Evolutionary conservation across 1,140 invertebrate genomes (phyloP), one percentile per base, ranked within the genome.

Genomic region (Steinernema khuongi): DNA sequence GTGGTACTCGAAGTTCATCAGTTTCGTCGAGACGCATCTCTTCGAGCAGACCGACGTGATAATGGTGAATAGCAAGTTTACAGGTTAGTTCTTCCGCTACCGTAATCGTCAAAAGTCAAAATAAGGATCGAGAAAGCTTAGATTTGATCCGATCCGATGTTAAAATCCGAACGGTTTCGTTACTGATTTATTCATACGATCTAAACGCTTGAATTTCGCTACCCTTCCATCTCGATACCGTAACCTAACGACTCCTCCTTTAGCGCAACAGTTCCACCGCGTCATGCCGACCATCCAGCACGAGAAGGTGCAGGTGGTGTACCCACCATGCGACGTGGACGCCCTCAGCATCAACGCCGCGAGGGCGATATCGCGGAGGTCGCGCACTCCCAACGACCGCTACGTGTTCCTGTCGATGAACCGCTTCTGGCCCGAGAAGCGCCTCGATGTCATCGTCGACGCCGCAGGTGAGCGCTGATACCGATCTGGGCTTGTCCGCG

Each of bases 341-440:
- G 79, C 79, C 19, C 31, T 84, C 28, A 76, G 72, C 43, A 73
- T 73, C 32, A 32, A 41, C 4, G 31, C 30, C 14, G 67, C 32
- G 71, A 26, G 32, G 28, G 68, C 81, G 31, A 71, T 81, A 26
- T 80, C 77, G 50, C 76, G 82, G 22, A 76, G 73, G 68, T 19
- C 74, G 1, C 74, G 83, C 1, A 28, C 79, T 17, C 50, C 28
- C 18, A 84, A 84, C 75, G 43, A 73, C 0, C 71, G 68, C 17
- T 84, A 84, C 71, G 70, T 77, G 1, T 84, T 84, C 69, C 72
- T 84, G 17, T 84, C 83, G 43, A 84, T 84, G 81, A 84, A 84
- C 74, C 81, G 83, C 31, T 84, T 84, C 70, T 84, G 83, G 83
- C 83, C 83, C 17, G 83, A 84, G 70, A 84, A 84, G 50, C 80